Evolutionary conservation across 2,113 vertebrate species (phyloP), one percentile per base, ranked within the genome.

Genomic region (Petroica traversi): DNA sequence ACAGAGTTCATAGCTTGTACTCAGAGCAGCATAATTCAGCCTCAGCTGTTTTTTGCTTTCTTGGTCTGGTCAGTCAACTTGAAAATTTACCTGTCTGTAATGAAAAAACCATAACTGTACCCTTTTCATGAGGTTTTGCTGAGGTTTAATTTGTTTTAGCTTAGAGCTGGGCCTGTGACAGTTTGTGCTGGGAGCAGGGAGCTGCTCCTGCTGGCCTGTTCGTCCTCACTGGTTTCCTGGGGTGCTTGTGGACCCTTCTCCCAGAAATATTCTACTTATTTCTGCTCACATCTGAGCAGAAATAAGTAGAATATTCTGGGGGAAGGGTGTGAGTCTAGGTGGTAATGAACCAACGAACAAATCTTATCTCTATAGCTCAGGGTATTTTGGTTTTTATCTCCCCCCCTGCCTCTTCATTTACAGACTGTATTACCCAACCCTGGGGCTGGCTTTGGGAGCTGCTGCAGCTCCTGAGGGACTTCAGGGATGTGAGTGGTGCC

Each of bases 71-170:
- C 54, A 57, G 45, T 68, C 78, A 82, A 45, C 71, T 85, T 88
- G 71, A 79, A 88, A 90, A 88, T 81, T 28, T 89, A 92, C 93
- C 90, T 95, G 85, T 64, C 73, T 87, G 45, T 31, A 54, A 41
- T 85, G 71, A 45, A 67, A 77, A 74, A 62, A 10, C 33, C n/a
- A 9, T n/a, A 86, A 43, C n/a, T 49, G 31, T 55, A 22, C 6
- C 4, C 19, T 79, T 76, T 52, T 66, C 9, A 1, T 68, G 61
- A 83, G 34, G 33, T 29, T 59, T 74, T 67, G 38, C 40, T 36
- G n/a, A 64, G 19, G 45, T 48, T 79, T 64, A 38, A 62, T 79
- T 75, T 68, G 23, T 28, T 96, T 61, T 34, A 38, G 34, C 20
- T 52, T 14, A 3, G 54, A 13, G 15, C 5, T 68, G 24, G 34